phyloP scores from a whole-genome alignment of 2,888 invertebrate genomes.

The Peribatodes rhomboidaria region DNA sequence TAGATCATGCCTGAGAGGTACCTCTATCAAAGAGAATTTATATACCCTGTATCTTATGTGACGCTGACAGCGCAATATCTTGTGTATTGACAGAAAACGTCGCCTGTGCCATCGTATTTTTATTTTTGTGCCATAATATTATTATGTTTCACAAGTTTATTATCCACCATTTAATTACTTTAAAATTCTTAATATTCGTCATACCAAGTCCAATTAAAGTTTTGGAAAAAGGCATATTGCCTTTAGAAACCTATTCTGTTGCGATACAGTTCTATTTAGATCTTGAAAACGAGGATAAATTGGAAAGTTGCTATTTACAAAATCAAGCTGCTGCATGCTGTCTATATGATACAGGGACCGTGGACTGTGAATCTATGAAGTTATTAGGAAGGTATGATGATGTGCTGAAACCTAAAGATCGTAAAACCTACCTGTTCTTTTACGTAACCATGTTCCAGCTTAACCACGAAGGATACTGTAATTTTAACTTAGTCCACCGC shows the following conservation, averaged over 20 bases:
- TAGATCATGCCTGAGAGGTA: too few species aligned
- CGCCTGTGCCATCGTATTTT: background rate
- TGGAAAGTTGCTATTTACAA: slow-evolving; percentile 54
- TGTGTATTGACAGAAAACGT: background rate
- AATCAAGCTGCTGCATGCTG: slow-evolving; percentile 64
- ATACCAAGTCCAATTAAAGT: slow-evolving; percentile 52
- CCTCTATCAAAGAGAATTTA: background rate
- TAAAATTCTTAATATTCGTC: slow-evolving; percentile 13
- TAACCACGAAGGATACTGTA: slow-evolving; percentile 68
- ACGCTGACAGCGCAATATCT: background rate
- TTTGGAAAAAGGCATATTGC: slow-evolving; percentile 68
- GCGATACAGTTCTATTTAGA: slow-evolving; percentile 72
- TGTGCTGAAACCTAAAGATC: slow-evolving; percentile 58
- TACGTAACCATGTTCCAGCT: slow-evolving; percentile 66
- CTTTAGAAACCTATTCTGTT: slow-evolving; percentile 63
- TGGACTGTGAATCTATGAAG: slow-evolving; percentile 59
- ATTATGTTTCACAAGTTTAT: slow-evolving; percentile 27
- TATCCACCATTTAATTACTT: slow-evolving; percentile 19
- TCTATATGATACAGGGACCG: slow-evolving; percentile 54
- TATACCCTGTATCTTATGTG: background rate
- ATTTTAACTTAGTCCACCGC: slow-evolving; percentile 57
- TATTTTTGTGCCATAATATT: background rate
- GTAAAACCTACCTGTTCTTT: slow-evolving; percentile 61
- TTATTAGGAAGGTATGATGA: slow-evolving; percentile 53
- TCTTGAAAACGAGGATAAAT: slow-evolving; percentile 62